Evolutionary conservation across 2,797 vertebrate species (phyloP).

Genomic region (Sandelia bainsii): DNA sequence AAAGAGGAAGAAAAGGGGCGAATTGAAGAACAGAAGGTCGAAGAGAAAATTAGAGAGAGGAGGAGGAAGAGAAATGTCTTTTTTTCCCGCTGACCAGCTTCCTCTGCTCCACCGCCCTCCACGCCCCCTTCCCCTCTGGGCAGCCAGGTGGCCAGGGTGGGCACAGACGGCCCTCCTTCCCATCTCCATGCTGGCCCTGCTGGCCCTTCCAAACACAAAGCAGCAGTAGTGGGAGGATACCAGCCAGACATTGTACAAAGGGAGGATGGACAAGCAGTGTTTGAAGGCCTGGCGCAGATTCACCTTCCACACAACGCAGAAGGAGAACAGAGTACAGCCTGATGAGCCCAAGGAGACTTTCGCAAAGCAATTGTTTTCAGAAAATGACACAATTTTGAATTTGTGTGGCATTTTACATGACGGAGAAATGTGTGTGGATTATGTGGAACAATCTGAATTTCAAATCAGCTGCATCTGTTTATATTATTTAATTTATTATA

Average conservation of each 20-base stretch:
- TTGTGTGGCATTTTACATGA: neutral
- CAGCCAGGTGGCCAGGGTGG: slow-evolving; percentile 80
- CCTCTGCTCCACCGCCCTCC: slow-evolving; percentile 65
- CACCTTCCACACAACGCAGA: slow-evolving; percentile 43
- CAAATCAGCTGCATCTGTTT: neutral
- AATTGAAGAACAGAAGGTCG: slow-evolving; percentile 51
- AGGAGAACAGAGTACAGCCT: slow-evolving; percentile 48
- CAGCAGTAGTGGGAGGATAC: slow-evolving; percentile 63
- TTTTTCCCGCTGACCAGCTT: slow-evolving; percentile 73
- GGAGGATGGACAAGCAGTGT: slow-evolving; percentile 53
- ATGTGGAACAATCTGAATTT: neutral
- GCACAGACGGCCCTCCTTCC: slow-evolving; percentile 81
- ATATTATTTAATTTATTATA: neutral
- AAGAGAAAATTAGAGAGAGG: slow-evolving; percentile 42
- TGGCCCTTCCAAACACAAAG: slow-evolving; percentile 70
- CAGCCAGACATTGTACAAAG: slow-evolving; percentile 71
- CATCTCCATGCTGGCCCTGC: slow-evolving; percentile 76
- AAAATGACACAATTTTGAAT: slow-evolving; percentile 13
- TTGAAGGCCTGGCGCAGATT: slow-evolving; percentile 56
- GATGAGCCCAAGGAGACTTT: neutral
- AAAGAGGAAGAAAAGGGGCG: slow-evolving; percentile 26
- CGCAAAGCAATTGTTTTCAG: slow-evolving; percentile 17
- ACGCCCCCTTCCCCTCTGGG: slow-evolving; percentile 79
- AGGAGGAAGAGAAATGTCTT: slow-evolving; percentile 56
- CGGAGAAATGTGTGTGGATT: too few species aligned